Evolutionary conservation across 2,797 vertebrate species (phyloP), one percentile per base, ranked within the genome.

Genomic region (Neoniphon sammara): DNA sequence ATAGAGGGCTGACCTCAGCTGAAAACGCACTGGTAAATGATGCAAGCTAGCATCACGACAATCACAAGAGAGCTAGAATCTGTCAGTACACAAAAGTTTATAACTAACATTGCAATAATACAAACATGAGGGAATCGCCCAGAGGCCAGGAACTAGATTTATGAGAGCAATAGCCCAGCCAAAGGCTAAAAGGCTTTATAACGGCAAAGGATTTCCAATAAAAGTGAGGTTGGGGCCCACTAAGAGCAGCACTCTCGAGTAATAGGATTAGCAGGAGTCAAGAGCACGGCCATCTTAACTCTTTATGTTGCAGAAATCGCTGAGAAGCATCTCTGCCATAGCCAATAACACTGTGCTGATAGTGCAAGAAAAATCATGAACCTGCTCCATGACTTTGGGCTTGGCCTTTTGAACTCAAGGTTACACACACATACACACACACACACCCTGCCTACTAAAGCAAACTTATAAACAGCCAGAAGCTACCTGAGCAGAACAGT

Each of bases 151-250:
- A 79, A 81, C 61, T 78, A 83, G 87, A 92, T 90, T 93, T 93
- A 92, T 88, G 75, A 82, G 81, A 71, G 89, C 87, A 91, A 91
- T 79, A 87, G 87, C 82, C 87, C 85, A 88, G 92, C 87, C 89
- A 94, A 89, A 92, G 90, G 92, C 90, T 93, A 92, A 94, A 93
- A 92, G 85, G 90, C 89, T 94, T 94, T 91, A 92, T 85, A 91
- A 91, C 81, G 57, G 88, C 90, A 92, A 91, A 88, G 86, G 92
- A 93, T 94, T 93, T 93, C 91, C 90, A 93, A 94, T 92, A 93
- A 94, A 93, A 92, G 87, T 88, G 80, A 91, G 88, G 92, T 91
- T 91, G 90, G 79, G 89, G 85, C 88, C 90, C 86, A 90, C 86
- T 92, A 91, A 93, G 89, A 93, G 92, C 91, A 88, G 86, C 87